Conservation (phyloP, 2,797 vertebrate species). For the Gymnoscopelus braueri region DNA sequence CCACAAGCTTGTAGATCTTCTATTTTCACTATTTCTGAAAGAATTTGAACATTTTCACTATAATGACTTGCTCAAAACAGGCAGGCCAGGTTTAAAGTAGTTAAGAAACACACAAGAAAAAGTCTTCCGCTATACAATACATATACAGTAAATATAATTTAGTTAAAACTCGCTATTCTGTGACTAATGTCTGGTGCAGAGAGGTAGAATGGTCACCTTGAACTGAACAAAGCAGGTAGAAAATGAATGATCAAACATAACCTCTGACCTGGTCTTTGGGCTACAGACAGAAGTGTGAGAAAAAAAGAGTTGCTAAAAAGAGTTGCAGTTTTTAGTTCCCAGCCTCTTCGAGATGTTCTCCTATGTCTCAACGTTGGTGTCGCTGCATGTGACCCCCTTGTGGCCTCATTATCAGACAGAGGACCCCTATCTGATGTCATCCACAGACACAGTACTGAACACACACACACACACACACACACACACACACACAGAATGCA, state of each 20-base stretch:
- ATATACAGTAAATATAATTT: too few species aligned
- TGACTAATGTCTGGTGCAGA: too few species aligned
- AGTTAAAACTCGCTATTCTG: too few species aligned
- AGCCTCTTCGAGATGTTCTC: neutral
- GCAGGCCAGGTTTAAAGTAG: too few species aligned
- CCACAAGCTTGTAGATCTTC: too few species aligned
- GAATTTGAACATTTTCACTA: too few species aligned
- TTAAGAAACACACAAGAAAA: too few species aligned
- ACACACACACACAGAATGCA: neutral
- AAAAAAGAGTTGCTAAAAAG: slow-evolving; percentile 19
- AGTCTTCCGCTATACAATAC: too few species aligned
- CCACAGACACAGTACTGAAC: neutral
- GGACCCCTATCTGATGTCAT: slow-evolving; percentile 39
- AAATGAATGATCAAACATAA: neutral
- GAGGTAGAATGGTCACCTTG: too few species aligned
- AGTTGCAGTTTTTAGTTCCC: neutral
- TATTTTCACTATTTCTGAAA: too few species aligned
- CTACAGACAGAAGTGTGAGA: neutral
- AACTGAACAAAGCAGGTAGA: neutral
- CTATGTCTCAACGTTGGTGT: slow-evolving; percentile 30
- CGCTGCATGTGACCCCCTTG: slow-evolving; percentile 52
- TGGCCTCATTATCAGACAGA: slow-evolving; percentile 71
- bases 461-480: slow-evolving; percentile 2
- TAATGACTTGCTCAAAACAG: too few species aligned
- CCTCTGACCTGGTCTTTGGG: neutral